Percentiles rank a stretch among this genome's conserved stretches.
Evolutionary conservation across 2,113 vertebrate species (phyloP).

Genomic region (Rhinoptilus africanus): DNA sequence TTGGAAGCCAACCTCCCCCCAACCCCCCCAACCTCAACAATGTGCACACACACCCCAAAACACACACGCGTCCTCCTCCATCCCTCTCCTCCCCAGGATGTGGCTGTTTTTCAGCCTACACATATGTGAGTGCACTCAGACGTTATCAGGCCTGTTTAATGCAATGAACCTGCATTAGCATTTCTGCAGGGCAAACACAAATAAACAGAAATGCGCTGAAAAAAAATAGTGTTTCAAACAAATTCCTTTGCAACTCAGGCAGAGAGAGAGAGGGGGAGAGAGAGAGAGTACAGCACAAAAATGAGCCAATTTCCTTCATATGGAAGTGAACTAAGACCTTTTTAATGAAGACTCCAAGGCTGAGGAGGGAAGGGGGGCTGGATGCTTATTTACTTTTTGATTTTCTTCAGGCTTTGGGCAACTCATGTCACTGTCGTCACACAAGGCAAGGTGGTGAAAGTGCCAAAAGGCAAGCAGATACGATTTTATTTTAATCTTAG

Average conservation of each 20-base stretch:
- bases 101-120: conserved; percentile 25
- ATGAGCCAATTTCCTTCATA: conserved; percentile 20
- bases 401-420: conserved; percentile 13
- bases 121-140: conserved; percentile 55
- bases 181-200: conserved; percentile 78
- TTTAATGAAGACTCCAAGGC: conserved; percentile 42
- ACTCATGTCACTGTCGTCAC: neutral
- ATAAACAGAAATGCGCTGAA: conserved; percentile 71
- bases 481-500: neutral
- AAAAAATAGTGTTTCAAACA: conserved; percentile 39
- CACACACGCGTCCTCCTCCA: neutral
- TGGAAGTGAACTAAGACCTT: conserved; percentile 46
- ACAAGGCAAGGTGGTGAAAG: neutral
- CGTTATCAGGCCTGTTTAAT: conserved; percentile 40
- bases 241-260: conserved; percentile 58
- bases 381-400: neutral
- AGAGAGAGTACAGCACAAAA: conserved; percentile 23
- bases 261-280: conserved; percentile 7
- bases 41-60: neutral
- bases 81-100: neutral
- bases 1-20: neutral
- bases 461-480: neutral
- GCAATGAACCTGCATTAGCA: conserved; percentile 44
- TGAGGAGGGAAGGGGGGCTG: rapidly evolving
- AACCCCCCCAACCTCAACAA: neutral